Percentiles rank a stretch among this genome's conserved stretches.
Evolutionary conservation across 2,113 vertebrate species (phyloP).

Genomic region (Ptilorrhoa leucosticta): DNA sequence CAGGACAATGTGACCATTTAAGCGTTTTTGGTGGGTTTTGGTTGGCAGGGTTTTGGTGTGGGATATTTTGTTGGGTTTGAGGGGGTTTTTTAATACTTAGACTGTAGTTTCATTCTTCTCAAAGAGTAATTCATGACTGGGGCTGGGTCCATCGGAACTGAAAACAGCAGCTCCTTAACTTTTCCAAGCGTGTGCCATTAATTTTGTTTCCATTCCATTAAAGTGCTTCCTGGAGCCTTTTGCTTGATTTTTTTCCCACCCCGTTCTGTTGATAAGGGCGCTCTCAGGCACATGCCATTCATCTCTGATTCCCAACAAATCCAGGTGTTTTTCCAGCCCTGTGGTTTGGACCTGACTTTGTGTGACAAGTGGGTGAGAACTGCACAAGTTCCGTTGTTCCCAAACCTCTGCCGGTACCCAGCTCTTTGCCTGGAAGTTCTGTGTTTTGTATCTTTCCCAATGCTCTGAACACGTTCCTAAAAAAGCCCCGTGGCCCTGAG

Average conservation of each 20-base stretch:
- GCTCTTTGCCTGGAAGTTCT: not conserved
- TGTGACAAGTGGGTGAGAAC: not conserved
- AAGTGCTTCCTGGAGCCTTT: not conserved
- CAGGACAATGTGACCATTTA: not conserved
- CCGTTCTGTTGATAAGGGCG: not conserved
- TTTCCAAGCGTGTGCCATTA: not conserved
- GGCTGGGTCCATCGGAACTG: not conserved
- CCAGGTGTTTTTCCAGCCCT: not conserved
- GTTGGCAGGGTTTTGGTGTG: not conserved
- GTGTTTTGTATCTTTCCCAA: not conserved
- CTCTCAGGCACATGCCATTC: not conserved
- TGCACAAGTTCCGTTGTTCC: not conserved
- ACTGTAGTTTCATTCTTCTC: not conserved
- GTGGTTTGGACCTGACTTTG: not conserved
- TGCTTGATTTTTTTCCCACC: not conserved
- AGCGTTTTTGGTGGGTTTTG: not conserved
- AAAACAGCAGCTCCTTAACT: not conserved
- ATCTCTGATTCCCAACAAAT: not conserved
- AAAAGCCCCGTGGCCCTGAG: not conserved
- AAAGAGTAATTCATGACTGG: not conserved
- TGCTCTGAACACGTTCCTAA: not conserved
- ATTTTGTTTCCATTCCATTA: not conserved
- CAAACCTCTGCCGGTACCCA: not conserved
- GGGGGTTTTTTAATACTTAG: not conserved
- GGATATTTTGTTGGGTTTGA: too few species aligned